Evolutionary conservation across 2,888 invertebrate species (phyloP), one percentile per base, ranked within the genome.

Genomic region (Diploptera punctata): DNA sequence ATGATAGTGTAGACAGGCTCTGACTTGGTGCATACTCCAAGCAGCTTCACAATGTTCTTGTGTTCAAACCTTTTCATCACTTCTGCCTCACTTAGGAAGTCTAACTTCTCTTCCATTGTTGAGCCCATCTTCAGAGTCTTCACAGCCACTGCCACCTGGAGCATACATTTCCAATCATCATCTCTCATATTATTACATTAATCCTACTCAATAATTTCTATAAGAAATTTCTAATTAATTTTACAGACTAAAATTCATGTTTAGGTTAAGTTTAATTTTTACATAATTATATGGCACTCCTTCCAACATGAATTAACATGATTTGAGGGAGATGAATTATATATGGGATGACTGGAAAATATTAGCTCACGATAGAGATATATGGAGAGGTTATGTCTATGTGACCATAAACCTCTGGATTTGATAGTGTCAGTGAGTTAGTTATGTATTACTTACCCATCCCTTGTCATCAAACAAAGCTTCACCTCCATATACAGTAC

Each of bases 41-140:
- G 83, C 33, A 97, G 84, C 77, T 90, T 89, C 16, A 97, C 91
- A 70, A 97, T 92, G 81, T 97, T 97, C 79, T 91, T 90, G 81
- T 97, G 96, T 71, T 94, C 92, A 82, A 97, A 95, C 61, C 93
- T 88, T 81, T 97, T 97, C 97, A 97, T 97, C 24, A 95, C 92
- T 81, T 97, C 95, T 1, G 97, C 96, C 82, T 97, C 97, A 68
- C 94, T 92, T 47, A 97, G 85, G 80, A 97, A 97, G 81, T 97
- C 96, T 24, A 96, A 84, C 81, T 95, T 95, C 80, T 95, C 94
- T 77, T 96, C 95, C 1, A 91, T 90, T 9, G 88, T 88, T 0
- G 94, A 93, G 3, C 94, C 94, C 44, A 90, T 86, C 82, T 96
- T 95, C 2, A 97, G 85, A 0, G 96, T 95, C 82, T 97, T 97